A percentile compares a stretch with the other conserved stretches of the same genome.
Evolutionary conservation across 2,113 vertebrate species (phyloP).

Genomic region (Campylorhamphus procurvoides): DNA sequence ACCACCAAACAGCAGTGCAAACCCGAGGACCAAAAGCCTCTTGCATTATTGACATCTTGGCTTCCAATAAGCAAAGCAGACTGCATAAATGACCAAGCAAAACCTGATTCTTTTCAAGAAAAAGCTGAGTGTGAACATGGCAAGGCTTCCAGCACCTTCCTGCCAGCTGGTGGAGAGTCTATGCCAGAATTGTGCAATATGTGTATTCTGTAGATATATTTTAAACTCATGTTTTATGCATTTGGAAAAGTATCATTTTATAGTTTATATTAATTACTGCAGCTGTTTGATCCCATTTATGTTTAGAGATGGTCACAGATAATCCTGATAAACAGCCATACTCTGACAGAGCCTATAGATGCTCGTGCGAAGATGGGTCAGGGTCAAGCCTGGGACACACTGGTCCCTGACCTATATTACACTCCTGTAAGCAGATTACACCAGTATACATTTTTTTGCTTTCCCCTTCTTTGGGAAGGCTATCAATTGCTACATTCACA

Average conservation of each 20-base stretch:
- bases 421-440: background rate
- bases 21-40: background rate
- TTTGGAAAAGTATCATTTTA: background rate
- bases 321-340: slow-evolving; percentile 34
- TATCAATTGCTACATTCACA: background rate
- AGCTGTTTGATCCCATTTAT: slow-evolving; percentile 42
- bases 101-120: background rate
- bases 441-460: background rate
- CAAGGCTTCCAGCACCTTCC: slow-evolving; percentile 20
- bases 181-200: background rate
- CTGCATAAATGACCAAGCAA: background rate
- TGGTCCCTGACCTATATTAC: slow-evolving; percentile 21
- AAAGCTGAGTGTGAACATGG: background rate
- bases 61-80: background rate
- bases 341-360: background rate
- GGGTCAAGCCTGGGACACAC: background rate
- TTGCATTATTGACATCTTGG: fast-evolving
- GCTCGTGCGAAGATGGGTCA: background rate
- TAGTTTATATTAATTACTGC: slow-evolving; percentile 11
- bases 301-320: background rate
- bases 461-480: background rate
- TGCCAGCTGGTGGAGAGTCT: background rate
- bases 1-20: background rate
- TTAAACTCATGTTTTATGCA: background rate
- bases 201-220: background rate